Evolutionary conservation across 2,113 vertebrate genomes (phyloP).

Genomic region (Prunella himalayana): DNA sequence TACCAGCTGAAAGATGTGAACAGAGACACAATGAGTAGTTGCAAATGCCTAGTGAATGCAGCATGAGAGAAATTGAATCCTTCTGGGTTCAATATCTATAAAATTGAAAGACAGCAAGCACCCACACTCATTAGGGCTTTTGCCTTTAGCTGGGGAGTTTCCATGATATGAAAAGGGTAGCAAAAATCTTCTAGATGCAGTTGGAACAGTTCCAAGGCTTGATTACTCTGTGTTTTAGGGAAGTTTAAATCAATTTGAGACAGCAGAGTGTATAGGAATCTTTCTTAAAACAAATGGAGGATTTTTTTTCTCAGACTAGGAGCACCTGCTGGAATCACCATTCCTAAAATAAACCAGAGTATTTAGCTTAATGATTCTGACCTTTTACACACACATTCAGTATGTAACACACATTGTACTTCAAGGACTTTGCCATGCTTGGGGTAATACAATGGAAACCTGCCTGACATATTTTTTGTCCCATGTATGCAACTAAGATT

Average conservation of each 20-base stretch:
- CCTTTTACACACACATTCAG: not conserved
- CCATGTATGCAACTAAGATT: not conserved
- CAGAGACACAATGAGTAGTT: not conserved
- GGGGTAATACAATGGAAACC: not conserved
- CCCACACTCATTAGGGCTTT: not conserved
- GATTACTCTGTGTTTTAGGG: not conserved
- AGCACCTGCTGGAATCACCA: not conserved
- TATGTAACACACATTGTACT: not conserved
- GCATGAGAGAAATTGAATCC: not conserved
- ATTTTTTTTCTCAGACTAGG: fast-evolving
- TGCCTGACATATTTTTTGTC: not conserved
- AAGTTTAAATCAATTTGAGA: not conserved
- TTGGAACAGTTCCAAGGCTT: not conserved
- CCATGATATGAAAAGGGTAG: not conserved
- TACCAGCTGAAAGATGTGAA: not conserved
- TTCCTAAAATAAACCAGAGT: not conserved
- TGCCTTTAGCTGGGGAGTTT: not conserved
- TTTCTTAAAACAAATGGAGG: not conserved
- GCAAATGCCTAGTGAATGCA: not conserved
- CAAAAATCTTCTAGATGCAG: not conserved
- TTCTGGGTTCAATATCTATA: constrained; percentile 34
- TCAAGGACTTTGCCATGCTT: not conserved
- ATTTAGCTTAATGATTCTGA: not conserved
- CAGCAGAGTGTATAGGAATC: not conserved
- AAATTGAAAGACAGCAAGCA: not conserved